Conservation (phyloP, 2,888 invertebrate species). For the Lingula anatina region DNA sequence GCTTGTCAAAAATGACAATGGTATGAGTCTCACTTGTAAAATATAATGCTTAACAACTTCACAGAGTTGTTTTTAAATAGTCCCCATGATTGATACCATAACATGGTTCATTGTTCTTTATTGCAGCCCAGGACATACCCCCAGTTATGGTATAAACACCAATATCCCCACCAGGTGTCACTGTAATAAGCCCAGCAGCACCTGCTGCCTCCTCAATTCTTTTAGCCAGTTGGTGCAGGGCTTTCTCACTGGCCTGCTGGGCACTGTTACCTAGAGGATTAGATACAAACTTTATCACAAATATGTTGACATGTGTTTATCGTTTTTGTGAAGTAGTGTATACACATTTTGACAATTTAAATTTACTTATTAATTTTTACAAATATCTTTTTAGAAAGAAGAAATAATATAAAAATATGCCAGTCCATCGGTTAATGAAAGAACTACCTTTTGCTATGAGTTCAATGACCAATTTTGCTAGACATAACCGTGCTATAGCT, state of each 20-base stretch:
- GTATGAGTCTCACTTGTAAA: too few species aligned
- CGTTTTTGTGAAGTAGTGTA: too few species aligned
- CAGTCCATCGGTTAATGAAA: too few species aligned
- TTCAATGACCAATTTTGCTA: slow-evolving; percentile 68
- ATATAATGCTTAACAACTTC: too few species aligned
- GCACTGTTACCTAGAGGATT: slow-evolving; percentile 58
- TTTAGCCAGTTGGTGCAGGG: slow-evolving; percentile 64
- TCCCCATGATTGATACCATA: slow-evolving; percentile 26
- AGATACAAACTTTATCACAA: too few species aligned
- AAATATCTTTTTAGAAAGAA: too few species aligned
- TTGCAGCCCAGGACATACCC: slow-evolving; percentile 52
- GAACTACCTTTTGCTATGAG: slow-evolving; percentile 59
- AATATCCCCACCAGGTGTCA: slow-evolving; percentile 64
- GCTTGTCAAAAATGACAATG: too few species aligned
- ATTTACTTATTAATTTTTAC: too few species aligned
- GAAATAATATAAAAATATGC: too few species aligned
- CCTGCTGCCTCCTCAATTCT: slow-evolving; percentile 67
- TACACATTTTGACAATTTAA: too few species aligned
- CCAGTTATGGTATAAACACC: slow-evolving; percentile 66
- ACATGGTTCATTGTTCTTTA: slow-evolving; percentile 29
- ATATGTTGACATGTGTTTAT: too few species aligned
- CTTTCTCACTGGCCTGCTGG: slow-evolving; percentile 61
- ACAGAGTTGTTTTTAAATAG: too few species aligned
- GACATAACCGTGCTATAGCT: slow-evolving; percentile 71
- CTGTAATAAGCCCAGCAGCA: slow-evolving; percentile 69